phyloP scores from a whole-genome alignment of 2,888 invertebrate species.

The Philonicus albiceps region DNA sequence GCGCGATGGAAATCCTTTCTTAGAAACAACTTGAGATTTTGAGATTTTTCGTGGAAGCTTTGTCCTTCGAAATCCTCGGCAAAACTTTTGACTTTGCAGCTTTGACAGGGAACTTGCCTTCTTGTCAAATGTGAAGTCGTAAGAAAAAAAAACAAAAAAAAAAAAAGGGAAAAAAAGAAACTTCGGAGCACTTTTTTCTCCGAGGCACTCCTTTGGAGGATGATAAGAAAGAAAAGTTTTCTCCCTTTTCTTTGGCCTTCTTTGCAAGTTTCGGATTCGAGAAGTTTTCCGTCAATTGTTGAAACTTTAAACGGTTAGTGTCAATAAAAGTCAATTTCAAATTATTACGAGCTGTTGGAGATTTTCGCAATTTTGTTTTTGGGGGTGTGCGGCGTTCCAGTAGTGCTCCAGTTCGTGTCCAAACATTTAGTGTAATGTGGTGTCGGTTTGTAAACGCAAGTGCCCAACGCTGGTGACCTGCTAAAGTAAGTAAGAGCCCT shows the following conservation, averaged over 20 bases:
- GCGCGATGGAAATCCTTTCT: slow-evolving; percentile 32
- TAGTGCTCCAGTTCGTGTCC: not conserved
- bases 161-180: not conserved
- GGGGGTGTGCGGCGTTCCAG: slow-evolving; percentile 10
- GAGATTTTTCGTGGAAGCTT: slow-evolving; percentile 19
- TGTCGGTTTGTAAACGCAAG: not conserved
- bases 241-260: not conserved
- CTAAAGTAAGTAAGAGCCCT: not conserved
- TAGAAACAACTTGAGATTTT: slow-evolving; percentile 22
- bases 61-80: slow-evolving; percentile 39
- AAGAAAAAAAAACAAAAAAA: not conserved
- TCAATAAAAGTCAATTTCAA: slow-evolving; percentile 47
- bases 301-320: slow-evolving; percentile 48
- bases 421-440: not conserved
- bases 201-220: slow-evolving; percentile 1
- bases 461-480: not conserved
- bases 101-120: slow-evolving; percentile 46
- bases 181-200: slow-evolving; percentile 6
- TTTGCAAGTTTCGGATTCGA: slow-evolving; percentile 15
- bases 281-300: slow-evolving; percentile 43
- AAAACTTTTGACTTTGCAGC: slow-evolving; percentile 45
- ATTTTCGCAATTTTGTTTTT: slow-evolving; percentile 17
- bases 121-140: slow-evolving; percentile 43
- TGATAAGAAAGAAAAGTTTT: slow-evolving; percentile 18
- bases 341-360: not conserved